Evolutionary conservation across 2,888 invertebrate genomes (phyloP), one percentile per base, ranked within the genome.

Genomic region (Pecten maximus): DNA sequence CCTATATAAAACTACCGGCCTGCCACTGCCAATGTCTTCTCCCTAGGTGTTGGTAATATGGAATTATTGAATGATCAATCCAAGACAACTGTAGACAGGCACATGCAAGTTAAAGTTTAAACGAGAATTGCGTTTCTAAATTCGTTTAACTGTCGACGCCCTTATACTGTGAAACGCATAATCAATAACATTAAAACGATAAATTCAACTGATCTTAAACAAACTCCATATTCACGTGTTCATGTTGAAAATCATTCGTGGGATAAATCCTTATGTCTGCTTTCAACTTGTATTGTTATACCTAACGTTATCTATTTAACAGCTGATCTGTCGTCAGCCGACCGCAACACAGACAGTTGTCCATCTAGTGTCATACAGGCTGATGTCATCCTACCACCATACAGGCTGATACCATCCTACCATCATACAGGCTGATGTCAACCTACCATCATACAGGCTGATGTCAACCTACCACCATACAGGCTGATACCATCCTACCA

Each of bases 391-490:
- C 16, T 16, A 50, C 50, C 2, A 16, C 16, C 50, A 50, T 15
- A 50, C 50, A 50, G 50, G 50, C 50, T 16, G 50, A 16, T 50
- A 8, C 16, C 50, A 50, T 50, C 50, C 16, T 50, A 50, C 50
- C 50, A 16, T 50, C 50, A 8, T 15, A 50, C 50, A 50, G 10
- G 50, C 16, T 44, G 44, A 8, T 8, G 44, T 44, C 44, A 44
- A 88, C 94, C 90, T 92, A 94, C 94, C 94, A 39, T 94, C 94
- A 90, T 93, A 93, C 28, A 92, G 28, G 40, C 92, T 93, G 39
- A 8, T 8, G 44, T 44, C 44, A 44, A 8, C 44, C 12, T 44
- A 44, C 44, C 44, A 12, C 12, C 44, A 4, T 44, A 44, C 44
- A 44, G 4, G 93, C 93, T 87, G 93, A 93, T n/a, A 93, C 93